Evolutionary conservation across 2,113 vertebrate species (phyloP).

Genomic region (Lathamus discolor): DNA sequence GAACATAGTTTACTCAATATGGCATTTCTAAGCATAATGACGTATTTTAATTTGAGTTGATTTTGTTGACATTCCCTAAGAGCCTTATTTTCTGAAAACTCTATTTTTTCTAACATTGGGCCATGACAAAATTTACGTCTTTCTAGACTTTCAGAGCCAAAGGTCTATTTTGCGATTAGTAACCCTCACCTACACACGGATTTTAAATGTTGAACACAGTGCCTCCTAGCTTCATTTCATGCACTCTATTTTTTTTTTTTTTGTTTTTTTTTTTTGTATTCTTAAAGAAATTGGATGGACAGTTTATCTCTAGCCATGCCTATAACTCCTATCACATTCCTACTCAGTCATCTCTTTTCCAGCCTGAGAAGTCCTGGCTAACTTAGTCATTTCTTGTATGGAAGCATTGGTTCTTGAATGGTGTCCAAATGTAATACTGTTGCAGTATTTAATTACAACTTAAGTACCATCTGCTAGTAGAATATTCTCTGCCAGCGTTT

Average conservation of each 20-base stretch:
- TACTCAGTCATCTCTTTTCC: neutral
- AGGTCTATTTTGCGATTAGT: neutral
- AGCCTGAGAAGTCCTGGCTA: constrained; percentile 14
- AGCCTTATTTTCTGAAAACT: neutral
- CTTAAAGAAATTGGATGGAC: neutral
- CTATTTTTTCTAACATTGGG: neutral
- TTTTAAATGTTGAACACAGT: neutral
- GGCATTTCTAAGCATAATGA: neutral
- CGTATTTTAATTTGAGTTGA: neutral
- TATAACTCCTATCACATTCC: neutral
- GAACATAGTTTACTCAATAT: neutral
- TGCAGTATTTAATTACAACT: constrained; percentile 36
- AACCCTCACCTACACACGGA: neutral
- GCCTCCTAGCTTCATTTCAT: neutral
- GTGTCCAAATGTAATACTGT: constrained; percentile 9
- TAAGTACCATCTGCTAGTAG: constrained; percentile 36
- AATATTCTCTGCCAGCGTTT: constrained; percentile 22
- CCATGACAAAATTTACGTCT: neutral
- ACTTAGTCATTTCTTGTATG: neutral
- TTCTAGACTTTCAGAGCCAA: neutral
- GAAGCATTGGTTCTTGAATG: constrained; percentile 17
- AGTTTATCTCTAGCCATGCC: neutral
- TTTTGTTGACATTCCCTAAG: neutral
- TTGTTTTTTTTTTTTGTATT: neutral
- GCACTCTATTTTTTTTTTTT: neutral